Evolutionary conservation across 2,888 invertebrate genomes (phyloP).

Genomic region (Beris morrisii): DNA sequence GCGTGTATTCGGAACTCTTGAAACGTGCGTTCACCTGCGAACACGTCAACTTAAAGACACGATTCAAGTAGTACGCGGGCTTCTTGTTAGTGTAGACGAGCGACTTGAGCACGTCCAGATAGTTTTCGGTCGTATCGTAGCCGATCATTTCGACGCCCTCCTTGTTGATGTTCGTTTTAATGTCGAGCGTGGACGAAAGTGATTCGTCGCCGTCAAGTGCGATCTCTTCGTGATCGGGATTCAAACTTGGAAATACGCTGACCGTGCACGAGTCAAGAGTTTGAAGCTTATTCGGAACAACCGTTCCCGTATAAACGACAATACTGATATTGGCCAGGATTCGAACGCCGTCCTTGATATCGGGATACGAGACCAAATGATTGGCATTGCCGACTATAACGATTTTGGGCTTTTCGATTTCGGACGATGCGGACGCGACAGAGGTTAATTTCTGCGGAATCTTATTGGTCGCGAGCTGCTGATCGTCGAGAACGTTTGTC

Average conservation of each 20-base stretch:
- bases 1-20: conserved; percentile 93
- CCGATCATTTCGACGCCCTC: conserved; percentile 72
- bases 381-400: conserved; percentile 49
- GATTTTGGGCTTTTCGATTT: conserved; percentile 40
- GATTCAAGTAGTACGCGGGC: conserved; percentile 92
- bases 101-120: conserved; percentile 52
- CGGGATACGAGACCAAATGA: conserved; percentile 54
- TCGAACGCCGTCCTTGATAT: conserved; percentile 68
- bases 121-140: conserved; percentile 51
- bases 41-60: conserved; percentile 94
- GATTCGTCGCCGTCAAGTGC: conserved; percentile 54
- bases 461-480: neutral
- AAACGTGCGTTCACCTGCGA: conserved; percentile 91
- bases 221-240: conserved; percentile 90
- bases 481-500: conserved; percentile 1
- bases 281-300: conserved; percentile 56
- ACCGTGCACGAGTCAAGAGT: conserved; percentile 92
- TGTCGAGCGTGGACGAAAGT: conserved; percentile 52
- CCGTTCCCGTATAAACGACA: conserved; percentile 58
- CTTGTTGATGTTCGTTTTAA: conserved; percentile 76
- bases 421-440: neutral
- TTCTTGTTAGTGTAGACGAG: conserved; percentile 93
- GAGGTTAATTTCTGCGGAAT: neutral
- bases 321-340: conserved; percentile 87
- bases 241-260: conserved; percentile 90